Evolutionary conservation across 2,113 vertebrate species (phyloP).

Genomic region (Sitta europaea): DNA sequence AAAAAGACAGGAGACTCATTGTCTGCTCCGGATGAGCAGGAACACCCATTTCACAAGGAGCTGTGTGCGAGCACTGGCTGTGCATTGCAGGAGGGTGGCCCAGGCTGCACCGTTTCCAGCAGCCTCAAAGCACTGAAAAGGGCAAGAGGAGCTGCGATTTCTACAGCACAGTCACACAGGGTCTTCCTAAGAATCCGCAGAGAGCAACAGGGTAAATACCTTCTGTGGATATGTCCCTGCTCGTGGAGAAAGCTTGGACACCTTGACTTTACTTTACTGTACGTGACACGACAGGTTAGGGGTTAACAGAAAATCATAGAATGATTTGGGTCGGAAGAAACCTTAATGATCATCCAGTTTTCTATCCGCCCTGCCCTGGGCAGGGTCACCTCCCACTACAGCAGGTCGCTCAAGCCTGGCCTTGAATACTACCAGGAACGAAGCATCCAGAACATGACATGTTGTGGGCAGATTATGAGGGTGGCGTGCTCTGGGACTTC

Average conservation of each 20-base stretch:
- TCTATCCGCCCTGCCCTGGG: neutral
- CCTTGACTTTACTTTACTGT: neutral
- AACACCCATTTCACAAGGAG: neutral
- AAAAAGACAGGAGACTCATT: neutral
- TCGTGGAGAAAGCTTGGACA: neutral
- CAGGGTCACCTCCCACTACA: neutral
- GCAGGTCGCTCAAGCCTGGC: neutral
- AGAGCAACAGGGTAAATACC: neutral
- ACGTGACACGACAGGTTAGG: neutral
- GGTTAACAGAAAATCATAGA: neutral
- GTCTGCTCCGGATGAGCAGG: neutral
- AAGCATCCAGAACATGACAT: too few relatives aligned
- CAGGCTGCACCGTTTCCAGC: neutral
- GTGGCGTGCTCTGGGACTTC: neutral
- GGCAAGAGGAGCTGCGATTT: accelerated
- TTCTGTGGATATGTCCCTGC: accelerated
- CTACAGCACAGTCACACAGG: neutral
- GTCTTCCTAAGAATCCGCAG: neutral
- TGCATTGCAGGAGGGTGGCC: neutral
- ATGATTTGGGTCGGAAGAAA: neutral
- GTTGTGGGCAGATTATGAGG: neutral
- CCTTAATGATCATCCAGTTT: neutral
- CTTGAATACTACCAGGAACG: neutral
- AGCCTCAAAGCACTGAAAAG: neutral
- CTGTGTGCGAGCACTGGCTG: neutral